phyloP scores from a whole-genome alignment of 2,797 vertebrate genomes.

The Myripristis jacobus region DNA sequence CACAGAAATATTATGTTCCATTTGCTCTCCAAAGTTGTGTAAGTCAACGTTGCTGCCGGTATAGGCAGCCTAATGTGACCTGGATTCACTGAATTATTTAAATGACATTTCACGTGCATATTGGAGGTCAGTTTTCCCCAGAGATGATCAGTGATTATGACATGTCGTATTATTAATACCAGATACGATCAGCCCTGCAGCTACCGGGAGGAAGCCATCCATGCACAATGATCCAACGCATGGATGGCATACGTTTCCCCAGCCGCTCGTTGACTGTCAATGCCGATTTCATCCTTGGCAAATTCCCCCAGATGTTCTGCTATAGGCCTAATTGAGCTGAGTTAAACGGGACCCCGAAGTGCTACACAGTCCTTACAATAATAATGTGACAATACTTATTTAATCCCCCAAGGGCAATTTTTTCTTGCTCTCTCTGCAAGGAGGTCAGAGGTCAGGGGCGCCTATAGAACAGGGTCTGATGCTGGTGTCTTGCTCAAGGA shows the following conservation, averaged over 20 bases:
- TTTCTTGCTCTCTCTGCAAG: background rate
- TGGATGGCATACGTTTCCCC: conserved; percentile 3
- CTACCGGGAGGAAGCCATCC: conserved; percentile 11
- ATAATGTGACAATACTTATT: no score
- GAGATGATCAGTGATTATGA: conserved; percentile 17
- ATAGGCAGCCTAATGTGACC: background rate
- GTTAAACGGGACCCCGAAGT: background rate
- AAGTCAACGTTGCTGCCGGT: conserved; percentile 3
- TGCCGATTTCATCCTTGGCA: background rate
- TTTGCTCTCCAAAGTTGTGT: conserved; percentile 16
- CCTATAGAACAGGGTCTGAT: background rate
- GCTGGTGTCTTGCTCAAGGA: conserved; percentile 1
- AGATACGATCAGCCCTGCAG: conserved; percentile 17
- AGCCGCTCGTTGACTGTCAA: conserved; percentile 9
- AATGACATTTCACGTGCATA: background rate
- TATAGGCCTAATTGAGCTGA: background rate
- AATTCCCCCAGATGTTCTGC: conserved; percentile 3
- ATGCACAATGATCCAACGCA: background rate
- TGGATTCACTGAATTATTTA: conserved; percentile 6
- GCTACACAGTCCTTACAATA: background rate
- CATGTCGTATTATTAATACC: conserved; percentile 22
- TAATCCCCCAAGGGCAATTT: no score
- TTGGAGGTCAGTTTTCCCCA: conserved; percentile 1
- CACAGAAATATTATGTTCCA: background rate
- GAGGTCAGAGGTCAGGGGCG: conserved; percentile 58